phyloP scores from a whole-genome alignment of 2,113 vertebrate species.

The Chloebia gouldiae region DNA sequence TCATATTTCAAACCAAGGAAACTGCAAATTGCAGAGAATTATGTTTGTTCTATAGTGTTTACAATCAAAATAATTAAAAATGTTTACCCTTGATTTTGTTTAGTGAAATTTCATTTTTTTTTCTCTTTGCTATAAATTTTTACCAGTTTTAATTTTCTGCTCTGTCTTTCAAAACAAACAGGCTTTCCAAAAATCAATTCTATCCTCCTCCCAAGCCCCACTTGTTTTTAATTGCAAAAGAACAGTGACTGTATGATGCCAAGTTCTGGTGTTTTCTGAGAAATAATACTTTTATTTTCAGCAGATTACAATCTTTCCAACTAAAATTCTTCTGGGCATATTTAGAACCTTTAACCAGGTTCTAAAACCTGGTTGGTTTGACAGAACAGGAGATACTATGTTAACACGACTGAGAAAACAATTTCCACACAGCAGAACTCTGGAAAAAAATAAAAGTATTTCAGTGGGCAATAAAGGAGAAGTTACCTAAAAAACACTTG shows the following conservation, averaged over 20 bases:
- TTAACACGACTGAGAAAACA: not conserved
- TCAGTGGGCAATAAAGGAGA: not conserved
- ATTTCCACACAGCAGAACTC: not conserved
- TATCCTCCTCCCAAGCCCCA: fast-evolving
- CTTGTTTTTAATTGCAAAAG: not conserved
- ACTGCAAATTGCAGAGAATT: not conserved
- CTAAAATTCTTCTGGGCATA: not conserved
- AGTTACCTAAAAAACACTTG: not conserved
- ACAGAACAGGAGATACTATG: not conserved
- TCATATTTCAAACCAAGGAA: not conserved
- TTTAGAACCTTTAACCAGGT: not conserved
- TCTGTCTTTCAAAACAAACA: not conserved
- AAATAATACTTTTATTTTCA: not conserved
- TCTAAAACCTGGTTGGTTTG: not conserved
- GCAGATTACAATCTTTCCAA: not conserved
- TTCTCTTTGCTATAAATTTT: not conserved
- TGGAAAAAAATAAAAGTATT: not conserved
- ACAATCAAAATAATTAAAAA: not conserved
- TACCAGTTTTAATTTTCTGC: not conserved
- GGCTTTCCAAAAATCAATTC: not conserved
- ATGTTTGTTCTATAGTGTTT: not conserved
- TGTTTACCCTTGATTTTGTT: not conserved
- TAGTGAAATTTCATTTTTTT: not conserved
- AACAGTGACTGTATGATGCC: not conserved
- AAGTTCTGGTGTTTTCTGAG: not conserved